These are phyloP conservation scores for Hydropsyche betteni DNA, from an alignment of 2,888 invertebrate species.

Conservation along the genomic window DNA sequence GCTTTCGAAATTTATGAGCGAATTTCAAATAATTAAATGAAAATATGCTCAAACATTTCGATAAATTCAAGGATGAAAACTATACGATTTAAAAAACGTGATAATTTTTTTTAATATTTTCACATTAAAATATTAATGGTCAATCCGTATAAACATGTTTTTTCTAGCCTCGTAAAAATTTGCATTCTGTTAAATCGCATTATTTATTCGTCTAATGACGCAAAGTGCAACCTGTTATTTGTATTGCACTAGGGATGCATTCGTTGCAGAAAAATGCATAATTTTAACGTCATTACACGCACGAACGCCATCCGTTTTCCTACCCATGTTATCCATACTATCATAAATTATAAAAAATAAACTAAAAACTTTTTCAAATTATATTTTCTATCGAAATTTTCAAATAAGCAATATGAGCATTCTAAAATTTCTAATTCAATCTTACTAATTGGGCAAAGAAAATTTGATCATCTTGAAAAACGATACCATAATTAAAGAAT, in stretches of 20 bases:
- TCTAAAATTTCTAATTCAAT: too few relatives aligned
- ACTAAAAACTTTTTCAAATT: too few relatives aligned
- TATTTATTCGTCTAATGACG: conserved; percentile 36
- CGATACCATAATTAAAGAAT: too few relatives aligned
- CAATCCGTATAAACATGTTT: background rate
- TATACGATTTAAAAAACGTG: background rate
- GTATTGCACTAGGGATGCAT: conserved; percentile 43
- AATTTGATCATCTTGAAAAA: too few relatives aligned
- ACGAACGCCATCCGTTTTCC: background rate
- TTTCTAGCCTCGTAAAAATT: background rate
- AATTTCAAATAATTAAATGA: background rate
- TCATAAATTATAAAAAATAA: too few relatives aligned
- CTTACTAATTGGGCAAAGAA: too few relatives aligned
- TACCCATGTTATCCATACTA: too few relatives aligned
- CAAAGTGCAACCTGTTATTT: conserved; percentile 37
- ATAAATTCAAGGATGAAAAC: background rate
- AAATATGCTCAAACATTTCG: background rate
- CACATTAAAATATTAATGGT: background rate
- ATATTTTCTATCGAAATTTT: too few relatives aligned
- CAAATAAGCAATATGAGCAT: too few relatives aligned
- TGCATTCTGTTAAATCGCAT: background rate
- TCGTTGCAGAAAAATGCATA: conserved; percentile 37
- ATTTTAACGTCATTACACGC: conserved; percentile 32
- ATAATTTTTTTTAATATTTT: too few relatives aligned
- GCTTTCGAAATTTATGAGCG: background rate